Percentiles rank a stretch among this genome's conserved stretches.
phyloP scores from a whole-genome alignment of 2,797 vertebrate genomes.

The Leptodactylus fallax region DNA sequence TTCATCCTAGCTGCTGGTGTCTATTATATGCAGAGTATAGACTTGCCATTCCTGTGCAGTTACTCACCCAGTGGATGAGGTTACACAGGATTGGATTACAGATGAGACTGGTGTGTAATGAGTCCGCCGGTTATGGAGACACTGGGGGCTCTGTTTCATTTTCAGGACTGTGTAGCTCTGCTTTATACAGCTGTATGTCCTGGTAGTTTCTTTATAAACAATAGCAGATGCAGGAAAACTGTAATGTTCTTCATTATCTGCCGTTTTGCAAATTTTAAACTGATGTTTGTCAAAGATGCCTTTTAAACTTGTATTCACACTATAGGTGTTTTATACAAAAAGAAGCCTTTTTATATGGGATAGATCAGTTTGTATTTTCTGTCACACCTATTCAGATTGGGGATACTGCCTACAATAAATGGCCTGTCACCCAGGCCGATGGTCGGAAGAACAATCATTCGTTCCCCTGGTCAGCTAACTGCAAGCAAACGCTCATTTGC shows the following conservation, averaged over 20 bases:
- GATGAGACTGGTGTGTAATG: constrained; percentile 50
- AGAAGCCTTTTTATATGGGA: no score
- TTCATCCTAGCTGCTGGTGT: not conserved
- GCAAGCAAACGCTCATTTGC: no score
- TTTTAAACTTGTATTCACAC: not conserved
- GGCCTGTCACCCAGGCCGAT: no score
- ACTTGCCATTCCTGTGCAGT: constrained; percentile 57
- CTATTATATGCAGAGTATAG: constrained; percentile 28
- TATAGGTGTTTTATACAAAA: not conserved
- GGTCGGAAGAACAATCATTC: no score
- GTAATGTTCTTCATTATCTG: not conserved
- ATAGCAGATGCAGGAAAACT: not conserved
- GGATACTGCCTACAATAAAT: no score
- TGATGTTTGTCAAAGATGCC: no score
- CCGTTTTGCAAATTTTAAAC: not conserved
- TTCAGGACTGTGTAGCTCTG: not conserved
- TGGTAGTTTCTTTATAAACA: constrained; percentile 16
- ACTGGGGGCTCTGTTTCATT: constrained; percentile 59
- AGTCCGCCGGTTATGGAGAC: constrained; percentile 49
- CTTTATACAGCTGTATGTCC: constrained; percentile 47
- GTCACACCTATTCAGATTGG: no score
- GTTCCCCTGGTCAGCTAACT: no score
- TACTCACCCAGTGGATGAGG: constrained; percentile 62
- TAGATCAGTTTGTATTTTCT: no score
- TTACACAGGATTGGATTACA: constrained; percentile 61